Percentiles rank a stretch among this genome's conserved stretches.
Evolutionary conservation across 1,140 invertebrate genomes (phyloP).

Genomic region (Apocrypta bakeri): DNA sequence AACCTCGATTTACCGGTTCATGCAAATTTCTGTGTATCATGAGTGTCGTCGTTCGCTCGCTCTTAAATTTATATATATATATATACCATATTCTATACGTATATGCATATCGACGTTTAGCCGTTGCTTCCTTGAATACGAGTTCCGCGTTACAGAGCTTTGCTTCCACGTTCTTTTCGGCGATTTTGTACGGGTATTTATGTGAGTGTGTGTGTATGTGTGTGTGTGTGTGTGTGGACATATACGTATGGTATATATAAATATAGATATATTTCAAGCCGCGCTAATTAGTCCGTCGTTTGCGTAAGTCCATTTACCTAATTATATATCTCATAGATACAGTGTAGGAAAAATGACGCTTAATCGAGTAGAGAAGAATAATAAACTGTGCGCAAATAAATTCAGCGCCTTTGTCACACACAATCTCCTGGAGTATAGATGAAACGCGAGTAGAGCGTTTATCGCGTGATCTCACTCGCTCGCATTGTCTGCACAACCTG

Average conservation of each 20-base stretch:
- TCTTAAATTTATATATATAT: not conserved
- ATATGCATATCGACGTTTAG: not conserved
- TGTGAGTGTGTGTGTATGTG: too few relatives aligned
- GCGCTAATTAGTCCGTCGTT: too few relatives aligned
- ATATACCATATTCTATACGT: not conserved
- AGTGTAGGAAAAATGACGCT: too few relatives aligned
- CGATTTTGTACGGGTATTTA: too few relatives aligned
- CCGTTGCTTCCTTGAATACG: not conserved
- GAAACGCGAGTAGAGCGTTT: not conserved
- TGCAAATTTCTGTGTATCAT: slow-evolving; percentile 39
- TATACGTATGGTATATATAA: too few relatives aligned
- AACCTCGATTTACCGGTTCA: slow-evolving; percentile 43
- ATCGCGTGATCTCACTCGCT: not conserved
- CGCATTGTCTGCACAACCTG: not conserved
- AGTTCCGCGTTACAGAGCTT: slow-evolving; percentile 37
- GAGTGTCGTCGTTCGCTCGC: not conserved
- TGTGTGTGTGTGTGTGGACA: too few relatives aligned
- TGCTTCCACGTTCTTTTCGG: not conserved
- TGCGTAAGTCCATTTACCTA: too few relatives aligned
- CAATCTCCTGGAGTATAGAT: not conserved
- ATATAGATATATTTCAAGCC: too few relatives aligned
- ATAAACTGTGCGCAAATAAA: too few relatives aligned
- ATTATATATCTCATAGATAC: too few relatives aligned
- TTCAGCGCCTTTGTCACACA: not conserved
- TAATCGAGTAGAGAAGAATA: too few relatives aligned